Percentiles rank a stretch among this genome's conserved stretches.
Evolutionary conservation across 2,888 invertebrate species (phyloP).

Genomic region (Limnephilus marmoratus): DNA sequence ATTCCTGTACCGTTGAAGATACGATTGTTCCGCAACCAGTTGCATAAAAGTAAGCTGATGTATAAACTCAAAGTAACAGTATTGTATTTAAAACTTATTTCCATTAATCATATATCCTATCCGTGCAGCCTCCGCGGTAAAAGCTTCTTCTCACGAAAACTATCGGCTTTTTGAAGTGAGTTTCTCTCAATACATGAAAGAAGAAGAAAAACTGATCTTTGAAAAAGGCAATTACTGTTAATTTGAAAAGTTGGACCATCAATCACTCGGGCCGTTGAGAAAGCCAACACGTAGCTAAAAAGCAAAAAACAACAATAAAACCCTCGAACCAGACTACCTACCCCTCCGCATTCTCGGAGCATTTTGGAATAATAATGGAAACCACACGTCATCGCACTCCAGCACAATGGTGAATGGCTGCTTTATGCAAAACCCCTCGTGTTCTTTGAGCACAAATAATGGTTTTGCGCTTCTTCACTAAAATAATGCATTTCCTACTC

Average conservation of each 20-base stretch:
- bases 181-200: constrained; percentile 8
- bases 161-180: neutral
- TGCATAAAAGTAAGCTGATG: no score
- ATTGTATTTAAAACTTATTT: neutral
- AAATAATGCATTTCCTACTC: neutral
- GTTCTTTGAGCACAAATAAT: neutral
- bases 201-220: constrained; percentile 2
- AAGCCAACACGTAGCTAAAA: constrained; percentile 11
- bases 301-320: constrained; percentile 44
- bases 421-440: neutral
- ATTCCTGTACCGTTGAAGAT: no score
- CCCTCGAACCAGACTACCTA: neutral
- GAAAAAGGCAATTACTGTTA: constrained; percentile 57
- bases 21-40: no score
- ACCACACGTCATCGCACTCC: constrained; percentile 3
- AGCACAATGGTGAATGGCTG: neutral
- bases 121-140: neutral
- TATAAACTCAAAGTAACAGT: neutral
- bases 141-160: neutral
- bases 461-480: neutral
- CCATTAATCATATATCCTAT: neutral
- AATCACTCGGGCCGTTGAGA: constrained; percentile 44
- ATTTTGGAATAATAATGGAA: neutral
- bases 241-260: constrained; percentile 59
- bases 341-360: neutral